phyloP scores from a whole-genome alignment of 2,797 vertebrate genomes.

The Cyclopterus lumpus region DNA sequence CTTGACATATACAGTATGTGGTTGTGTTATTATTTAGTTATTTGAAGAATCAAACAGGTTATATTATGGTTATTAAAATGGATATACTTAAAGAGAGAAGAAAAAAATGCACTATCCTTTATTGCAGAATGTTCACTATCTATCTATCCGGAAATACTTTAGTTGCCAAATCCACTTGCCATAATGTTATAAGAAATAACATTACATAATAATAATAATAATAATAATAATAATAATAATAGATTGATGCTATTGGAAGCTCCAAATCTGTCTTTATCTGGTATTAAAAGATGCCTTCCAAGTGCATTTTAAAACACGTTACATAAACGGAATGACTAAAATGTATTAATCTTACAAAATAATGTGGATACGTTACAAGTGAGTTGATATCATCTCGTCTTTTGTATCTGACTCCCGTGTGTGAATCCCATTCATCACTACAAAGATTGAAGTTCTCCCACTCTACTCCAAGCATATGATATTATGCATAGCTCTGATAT shows the following conservation, averaged over 20 bases:
- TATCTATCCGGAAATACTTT: conserved; percentile 10
- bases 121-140: background rate
- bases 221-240: background rate
- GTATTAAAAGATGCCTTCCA: background rate
- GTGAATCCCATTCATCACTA: conserved; percentile 51
- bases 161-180: background rate
- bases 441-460: conserved; percentile 28
- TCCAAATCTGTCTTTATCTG: background rate
- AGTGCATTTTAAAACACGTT: background rate
- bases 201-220: background rate
- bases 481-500: conserved; percentile 22
- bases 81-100: background rate
- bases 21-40: background rate
- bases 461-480: conserved; percentile 24
- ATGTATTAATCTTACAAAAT: background rate
- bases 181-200: no score
- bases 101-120: background rate
- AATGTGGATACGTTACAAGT: background rate
- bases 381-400: conserved; percentile 5
- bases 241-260: background rate
- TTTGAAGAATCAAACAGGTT: conserved; percentile 1
- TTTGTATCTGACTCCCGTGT: conserved; percentile 18
- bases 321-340: background rate
- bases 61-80: background rate
- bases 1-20: background rate